Base-by-base conservation (phyloP, 2,113 vertebrate species). In the Stigmatopora nigra region DNA sequence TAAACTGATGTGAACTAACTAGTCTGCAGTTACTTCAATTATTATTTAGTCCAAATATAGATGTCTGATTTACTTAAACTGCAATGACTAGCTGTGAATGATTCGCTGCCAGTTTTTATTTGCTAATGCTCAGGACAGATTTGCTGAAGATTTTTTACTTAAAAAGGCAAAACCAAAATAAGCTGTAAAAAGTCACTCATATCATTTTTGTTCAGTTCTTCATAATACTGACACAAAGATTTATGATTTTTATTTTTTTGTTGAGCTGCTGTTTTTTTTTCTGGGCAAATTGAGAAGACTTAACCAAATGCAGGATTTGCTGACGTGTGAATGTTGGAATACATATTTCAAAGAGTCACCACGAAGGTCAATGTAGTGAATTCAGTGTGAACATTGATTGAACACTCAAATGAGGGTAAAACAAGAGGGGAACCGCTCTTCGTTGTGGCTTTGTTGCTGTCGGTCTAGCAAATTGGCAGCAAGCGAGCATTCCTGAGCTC, bases 401-500 rank as follows among this genome's bases (percentile, higher is more conserved):
- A 68, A 76, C 63, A 69, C 65, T 83, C 73, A 71, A 75, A 78
- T 82, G 77, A 81, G 63, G 67, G 52, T 20, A 58, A 57, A 78
- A 66, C 19, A 71, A 64, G 80, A 72, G 60, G 69, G 73, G 80
- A 79, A 73, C 74, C 45, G 55, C 65, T 78, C 69, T 74, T 77
- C 74, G 80, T 74, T 83, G 84, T 79, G 85, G 91, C 90, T 91
- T 81, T 82, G 85, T 90, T 92, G 91, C 91, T 91, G 83, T 84
- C 87, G 82, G 79, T 92, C 92, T 93, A 93, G 92, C 84, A 83
- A 15, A 84, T 92, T 96, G 95, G 94, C 93, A 93, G 84, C 64
- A 72, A 83, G 82, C 79, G 63, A 82, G 78, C 92, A 96, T 96
- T 96, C 94, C 93, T 94, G 82, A 91, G 91, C 90, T 92, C 93